Evolutionary conservation across 92 coral and sea anemone genomes (phyloP).

Genomic region (Porites rus): DNA sequence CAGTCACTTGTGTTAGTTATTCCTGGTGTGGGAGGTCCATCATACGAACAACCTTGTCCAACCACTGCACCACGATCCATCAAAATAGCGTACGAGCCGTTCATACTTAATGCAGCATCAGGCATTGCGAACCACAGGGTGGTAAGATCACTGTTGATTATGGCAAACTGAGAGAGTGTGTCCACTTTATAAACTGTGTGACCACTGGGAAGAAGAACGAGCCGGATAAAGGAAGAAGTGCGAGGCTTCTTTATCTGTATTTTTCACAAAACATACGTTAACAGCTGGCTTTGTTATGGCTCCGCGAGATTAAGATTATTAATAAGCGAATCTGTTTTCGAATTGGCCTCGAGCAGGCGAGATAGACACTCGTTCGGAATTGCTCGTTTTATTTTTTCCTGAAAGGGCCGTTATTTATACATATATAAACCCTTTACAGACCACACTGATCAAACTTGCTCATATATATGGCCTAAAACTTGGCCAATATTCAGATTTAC

Average conservation of each 20-base stretch:
- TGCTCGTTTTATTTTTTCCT: no score
- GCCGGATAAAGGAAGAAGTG: conserved; percentile 43
- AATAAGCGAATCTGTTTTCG: no score
- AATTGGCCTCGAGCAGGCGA: no score
- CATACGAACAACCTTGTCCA: conserved; percentile 62
- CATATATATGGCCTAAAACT: no score
- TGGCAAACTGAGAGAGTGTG: conserved; percentile 18
- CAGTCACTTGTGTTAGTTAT: conserved; percentile 26
- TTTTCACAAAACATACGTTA: background rate
- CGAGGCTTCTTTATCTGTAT: conserved; percentile 52
- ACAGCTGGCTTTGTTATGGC: background rate
- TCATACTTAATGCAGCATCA: conserved; percentile 52
- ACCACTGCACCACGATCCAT: conserved; percentile 65
- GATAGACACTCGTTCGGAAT: no score
- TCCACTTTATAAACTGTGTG: conserved; percentile 52
- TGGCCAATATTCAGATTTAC: no score
- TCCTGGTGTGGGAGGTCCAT: conserved; percentile 68
- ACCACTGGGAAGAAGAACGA: conserved; percentile 15
- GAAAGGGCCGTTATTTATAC: no score
- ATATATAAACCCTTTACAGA: no score
- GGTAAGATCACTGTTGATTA: conserved; percentile 27
- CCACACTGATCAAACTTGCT: no score
- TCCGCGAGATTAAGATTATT: no score
- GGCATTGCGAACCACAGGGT: conserved; percentile 43
- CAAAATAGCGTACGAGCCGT: conserved; percentile 54